These are phyloP conservation scores for Beris chalybata DNA, from an alignment of 2,888 invertebrate species.

Conservation along the genomic window DNA sequence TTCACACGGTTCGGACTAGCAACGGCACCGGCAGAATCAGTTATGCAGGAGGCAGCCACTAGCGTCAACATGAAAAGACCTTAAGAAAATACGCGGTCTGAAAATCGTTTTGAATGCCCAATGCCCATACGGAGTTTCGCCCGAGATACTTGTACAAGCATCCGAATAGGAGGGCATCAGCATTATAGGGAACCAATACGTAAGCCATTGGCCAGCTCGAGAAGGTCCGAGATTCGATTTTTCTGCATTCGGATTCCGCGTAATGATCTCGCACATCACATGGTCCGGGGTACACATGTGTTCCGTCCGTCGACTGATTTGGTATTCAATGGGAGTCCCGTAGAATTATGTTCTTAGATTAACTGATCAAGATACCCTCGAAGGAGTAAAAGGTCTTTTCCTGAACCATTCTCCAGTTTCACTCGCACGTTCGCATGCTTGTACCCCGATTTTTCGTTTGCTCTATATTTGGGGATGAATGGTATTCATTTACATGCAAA, in stretches of 20 bases:
- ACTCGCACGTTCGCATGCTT: too few species aligned
- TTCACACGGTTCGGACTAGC: constrained; percentile 11
- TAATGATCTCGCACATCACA: constrained; percentile 1
- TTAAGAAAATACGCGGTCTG: not conserved
- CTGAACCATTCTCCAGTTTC: too few species aligned
- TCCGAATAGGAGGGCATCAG: not conserved
- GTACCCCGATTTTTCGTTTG: too few species aligned
- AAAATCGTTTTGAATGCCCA: constrained; percentile 3
- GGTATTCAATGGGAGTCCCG: not conserved
- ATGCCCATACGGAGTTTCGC: not conserved
- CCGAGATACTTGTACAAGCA: not conserved
- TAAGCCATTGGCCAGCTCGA: not conserved
- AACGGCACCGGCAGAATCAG: too few species aligned
- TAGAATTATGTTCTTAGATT: not conserved
- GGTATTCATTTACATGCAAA: too few species aligned
- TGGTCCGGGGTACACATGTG: not conserved
- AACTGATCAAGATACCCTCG: constrained; percentile 1
- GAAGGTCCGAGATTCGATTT: not conserved
- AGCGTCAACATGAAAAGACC: too few species aligned
- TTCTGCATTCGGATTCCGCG: constrained; percentile 2
- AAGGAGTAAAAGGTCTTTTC: not conserved
- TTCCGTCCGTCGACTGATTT: not conserved
- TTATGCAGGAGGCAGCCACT: too few species aligned
- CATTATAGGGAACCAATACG: not conserved
- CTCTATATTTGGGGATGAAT: too few species aligned